A percentile compares a stretch with the other conserved stretches of the same genome.
Conservation (phyloP, 2,888 invertebrate genomes). For the Bimastos eiseni region DNA sequence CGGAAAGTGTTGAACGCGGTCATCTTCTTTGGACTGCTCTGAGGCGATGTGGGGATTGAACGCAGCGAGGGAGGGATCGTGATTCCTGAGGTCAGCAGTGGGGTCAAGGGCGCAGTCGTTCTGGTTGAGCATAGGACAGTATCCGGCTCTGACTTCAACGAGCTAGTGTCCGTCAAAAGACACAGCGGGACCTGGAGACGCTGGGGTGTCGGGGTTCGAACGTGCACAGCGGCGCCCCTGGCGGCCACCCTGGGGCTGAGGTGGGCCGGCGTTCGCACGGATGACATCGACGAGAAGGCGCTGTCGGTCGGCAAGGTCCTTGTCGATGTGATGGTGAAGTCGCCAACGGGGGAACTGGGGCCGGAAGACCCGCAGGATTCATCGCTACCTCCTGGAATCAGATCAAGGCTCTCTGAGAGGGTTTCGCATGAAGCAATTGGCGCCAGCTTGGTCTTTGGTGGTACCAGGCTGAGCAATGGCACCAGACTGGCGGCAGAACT, state of each 20-base stretch:
- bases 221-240: background rate
- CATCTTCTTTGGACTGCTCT: constrained; percentile 29
- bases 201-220: background rate
- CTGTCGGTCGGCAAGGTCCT: constrained; percentile 31
- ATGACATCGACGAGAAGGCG: constrained; percentile 32
- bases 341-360: constrained; percentile 14
- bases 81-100: background rate
- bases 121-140: constrained; percentile 14
- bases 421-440: constrained; percentile 63
- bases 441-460: constrained; percentile 54
- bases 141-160: background rate
- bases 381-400: constrained; percentile 26
- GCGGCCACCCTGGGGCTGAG: background rate
- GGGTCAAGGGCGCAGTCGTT: background rate
- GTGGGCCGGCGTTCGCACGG: constrained; percentile 28
- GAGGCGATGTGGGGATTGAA: constrained; percentile 48
- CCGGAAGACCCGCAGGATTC: constrained; percentile 17
- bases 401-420: constrained; percentile 50
- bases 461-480: constrained; percentile 36
- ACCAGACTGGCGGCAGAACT: background rate
- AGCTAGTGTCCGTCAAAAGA: background rate
- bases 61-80: background rate
- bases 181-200: constrained; percentile 17
- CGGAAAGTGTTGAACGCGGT: constrained; percentile 38
- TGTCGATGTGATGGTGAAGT: constrained; percentile 28